Evolutionary conservation across 2,888 invertebrate species (phyloP), one percentile per base, ranked within the genome.

Genomic region (Athalia cordata): DNA sequence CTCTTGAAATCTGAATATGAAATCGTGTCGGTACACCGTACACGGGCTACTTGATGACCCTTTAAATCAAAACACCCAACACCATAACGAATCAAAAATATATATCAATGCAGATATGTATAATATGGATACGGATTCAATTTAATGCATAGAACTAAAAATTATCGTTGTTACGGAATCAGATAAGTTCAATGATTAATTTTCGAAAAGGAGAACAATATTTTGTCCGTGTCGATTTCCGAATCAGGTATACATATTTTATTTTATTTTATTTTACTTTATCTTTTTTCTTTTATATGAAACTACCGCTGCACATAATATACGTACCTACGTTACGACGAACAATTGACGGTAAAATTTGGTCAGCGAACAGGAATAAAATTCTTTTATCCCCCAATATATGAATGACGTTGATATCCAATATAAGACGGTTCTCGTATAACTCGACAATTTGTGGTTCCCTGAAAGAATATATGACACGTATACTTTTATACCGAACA

Each of bases 321-420:
- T 66, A 13, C 29, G 15, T 66, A n/a, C n/a, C n/a, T n/a, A 62
- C 9, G 9, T 43, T 15, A 66, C 49, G 5, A n/a, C 49, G 66
- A 68, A 68, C 11, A 11, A 50, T 68, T 67, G 11, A 68, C 52
- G 52, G 52, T 29, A 8, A 29, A 68, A 68, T 68, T 68, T 68
- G 52, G 52, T 52, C 66, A 13, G 7, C 45, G 43, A 29, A 3
- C 9, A 67, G 66, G 15, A 68, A 55, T 68, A 68, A 68, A 55
- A 68, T 43, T 29, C 29, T 68, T 68, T 68, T 68, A 68, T 68
- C 62, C 57, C 65, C 68, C 76, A 2, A 29, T 59, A 65, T 52
- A 52, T 45, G 68, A 68, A 43, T 68, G 68, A 47, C 77, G 77
- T 77, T 77, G 77, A 77, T 66, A 77, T 66, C 77, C 11, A 86